phyloP scores from a whole-genome alignment of 2,113 vertebrate species.

The Penelope pileata region DNA sequence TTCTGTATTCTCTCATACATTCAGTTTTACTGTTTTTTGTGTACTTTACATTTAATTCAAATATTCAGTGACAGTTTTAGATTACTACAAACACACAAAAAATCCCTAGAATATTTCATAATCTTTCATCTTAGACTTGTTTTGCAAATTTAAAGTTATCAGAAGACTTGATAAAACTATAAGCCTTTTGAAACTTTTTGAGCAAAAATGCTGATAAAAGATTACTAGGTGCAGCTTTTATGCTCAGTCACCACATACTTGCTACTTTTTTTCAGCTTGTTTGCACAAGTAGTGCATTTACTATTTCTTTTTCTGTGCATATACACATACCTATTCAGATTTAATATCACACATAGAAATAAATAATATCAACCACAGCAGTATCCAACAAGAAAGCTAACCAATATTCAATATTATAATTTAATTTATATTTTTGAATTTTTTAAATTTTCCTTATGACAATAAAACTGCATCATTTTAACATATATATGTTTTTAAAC shows the following conservation, averaged over 20 bases:
- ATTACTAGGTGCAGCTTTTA: not conserved
- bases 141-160: not conserved
- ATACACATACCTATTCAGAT: not conserved
- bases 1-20: not conserved
- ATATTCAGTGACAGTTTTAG: not conserved
- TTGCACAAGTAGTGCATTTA: not conserved
- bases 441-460: not conserved
- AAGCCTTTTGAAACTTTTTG: not conserved
- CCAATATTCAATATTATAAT: not conserved
- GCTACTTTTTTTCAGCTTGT: not conserved
- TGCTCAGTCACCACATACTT: not conserved
- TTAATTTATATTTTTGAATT: not conserved
- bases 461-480: not conserved
- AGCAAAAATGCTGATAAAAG: not conserved
- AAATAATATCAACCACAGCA: not conserved
- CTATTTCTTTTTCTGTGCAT: not conserved
- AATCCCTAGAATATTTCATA: not conserved
- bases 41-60: not conserved
- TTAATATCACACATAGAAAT: not conserved
- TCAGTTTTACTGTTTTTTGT: not conserved
- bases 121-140: not conserved
- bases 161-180: not conserved
- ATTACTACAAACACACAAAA: not conserved
- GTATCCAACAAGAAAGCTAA: not conserved
- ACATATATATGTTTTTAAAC: not conserved